phyloP scores from a whole-genome alignment of 2,113 vertebrate species.

The Austrofundulus limnaeus region DNA sequence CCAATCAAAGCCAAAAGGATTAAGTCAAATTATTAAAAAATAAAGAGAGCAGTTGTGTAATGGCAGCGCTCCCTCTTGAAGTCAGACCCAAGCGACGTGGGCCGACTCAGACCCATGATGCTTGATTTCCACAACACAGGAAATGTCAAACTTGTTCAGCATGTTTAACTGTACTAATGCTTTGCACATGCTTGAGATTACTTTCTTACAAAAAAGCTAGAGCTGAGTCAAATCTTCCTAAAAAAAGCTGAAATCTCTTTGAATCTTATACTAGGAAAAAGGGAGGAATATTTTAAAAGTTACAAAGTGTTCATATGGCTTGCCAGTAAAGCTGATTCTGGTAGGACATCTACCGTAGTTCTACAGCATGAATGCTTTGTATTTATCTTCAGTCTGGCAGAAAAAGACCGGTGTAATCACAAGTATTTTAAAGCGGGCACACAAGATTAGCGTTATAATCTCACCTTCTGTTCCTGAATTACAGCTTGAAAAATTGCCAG shows the following conservation, averaged over 20 bases:
- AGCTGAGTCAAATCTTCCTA: slow-evolving; percentile 14
- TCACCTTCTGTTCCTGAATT: slow-evolving; percentile 3
- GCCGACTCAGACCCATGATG: background rate
- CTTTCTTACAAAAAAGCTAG: slow-evolving; percentile 1
- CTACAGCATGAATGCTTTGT: background rate
- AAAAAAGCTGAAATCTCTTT: slow-evolving; percentile 5
- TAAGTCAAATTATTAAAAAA: no score
- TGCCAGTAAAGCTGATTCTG: background rate
- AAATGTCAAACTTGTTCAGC: no score
- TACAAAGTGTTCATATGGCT: background rate
- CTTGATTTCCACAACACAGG: no score
- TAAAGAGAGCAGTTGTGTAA: no score
- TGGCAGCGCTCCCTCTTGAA: slow-evolving; percentile 7
- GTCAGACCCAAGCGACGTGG: background rate
- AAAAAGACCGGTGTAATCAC: background rate
- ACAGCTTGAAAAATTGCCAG: background rate
- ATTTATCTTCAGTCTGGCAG: background rate
- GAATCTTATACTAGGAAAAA: background rate
- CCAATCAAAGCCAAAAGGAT: no score
- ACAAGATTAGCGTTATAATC: background rate
- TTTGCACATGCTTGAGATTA: slow-evolving; percentile 8
- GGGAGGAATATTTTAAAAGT: background rate
- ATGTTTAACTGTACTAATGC: no score
- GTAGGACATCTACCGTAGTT: slow-evolving; percentile 7
- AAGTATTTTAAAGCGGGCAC: background rate